phyloP scores from a whole-genome alignment of 2,888 invertebrate species.

The Hecatera dysodea region DNA sequence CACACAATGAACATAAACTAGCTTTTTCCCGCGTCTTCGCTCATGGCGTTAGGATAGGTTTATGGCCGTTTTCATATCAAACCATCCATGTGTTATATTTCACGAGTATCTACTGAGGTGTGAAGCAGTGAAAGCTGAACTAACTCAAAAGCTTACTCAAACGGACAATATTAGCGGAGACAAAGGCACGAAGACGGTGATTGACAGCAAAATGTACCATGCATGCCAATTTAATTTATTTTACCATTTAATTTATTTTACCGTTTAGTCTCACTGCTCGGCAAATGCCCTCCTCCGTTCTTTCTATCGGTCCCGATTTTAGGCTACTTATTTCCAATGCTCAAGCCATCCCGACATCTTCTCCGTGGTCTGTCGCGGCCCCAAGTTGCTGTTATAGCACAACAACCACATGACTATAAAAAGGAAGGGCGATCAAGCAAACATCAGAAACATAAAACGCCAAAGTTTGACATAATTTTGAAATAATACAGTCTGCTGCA shows the following conservation, averaged over 20 bases:
- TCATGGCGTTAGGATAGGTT: not conserved
- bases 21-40: not conserved
- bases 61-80: slow-evolving; percentile 3
- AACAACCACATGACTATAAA: not conserved
- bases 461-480: not conserved
- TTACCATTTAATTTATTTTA: no score
- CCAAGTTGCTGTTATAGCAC: not conserved
- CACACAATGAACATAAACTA: not conserved
- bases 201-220: not conserved
- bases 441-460: not conserved
- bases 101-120: slow-evolving; percentile 25
- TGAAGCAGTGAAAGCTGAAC: slow-evolving; percentile 7
- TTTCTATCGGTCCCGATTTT: not conserved
- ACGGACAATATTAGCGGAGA: slow-evolving; percentile 15
- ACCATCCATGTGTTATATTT: slow-evolving; percentile 32
- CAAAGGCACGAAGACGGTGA: not conserved
- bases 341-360: not conserved
- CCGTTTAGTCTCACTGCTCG: no score
- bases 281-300: no score
- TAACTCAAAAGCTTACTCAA: slow-evolving; percentile 18
- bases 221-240: not conserved
- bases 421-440: not conserved
- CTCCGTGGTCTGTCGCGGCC: not conserved
- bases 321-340: not conserved
- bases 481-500: slow-evolving; percentile 12